phyloP scores from a whole-genome alignment of 1,140 invertebrate genomes.

The Metopolophium dirhodum region DNA sequence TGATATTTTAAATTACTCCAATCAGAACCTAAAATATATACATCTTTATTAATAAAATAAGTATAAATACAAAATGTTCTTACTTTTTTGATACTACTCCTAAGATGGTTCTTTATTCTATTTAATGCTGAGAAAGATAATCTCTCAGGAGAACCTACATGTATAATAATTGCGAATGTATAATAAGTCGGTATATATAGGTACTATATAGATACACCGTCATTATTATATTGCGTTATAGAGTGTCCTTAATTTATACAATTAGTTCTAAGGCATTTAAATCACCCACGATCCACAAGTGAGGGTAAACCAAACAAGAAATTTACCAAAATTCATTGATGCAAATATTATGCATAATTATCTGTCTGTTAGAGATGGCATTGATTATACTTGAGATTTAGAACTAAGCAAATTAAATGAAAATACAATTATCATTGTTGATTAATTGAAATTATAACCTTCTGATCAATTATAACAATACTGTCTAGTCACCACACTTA shows the following conservation, averaged over 20 bases:
- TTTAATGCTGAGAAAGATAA: neutral
- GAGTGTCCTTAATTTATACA: neutral
- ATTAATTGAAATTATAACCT: neutral
- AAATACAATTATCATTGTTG: neutral
- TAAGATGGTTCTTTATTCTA: neutral
- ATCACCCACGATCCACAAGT: neutral
- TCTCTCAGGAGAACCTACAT: neutral
- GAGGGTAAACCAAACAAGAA: neutral
- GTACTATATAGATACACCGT: neutral
- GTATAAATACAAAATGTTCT: neutral
- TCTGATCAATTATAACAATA: neutral
- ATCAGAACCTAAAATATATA: no score
- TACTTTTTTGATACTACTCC: neutral
- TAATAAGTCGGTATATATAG: neutral
- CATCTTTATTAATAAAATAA: neutral
- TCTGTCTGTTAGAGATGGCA: neutral
- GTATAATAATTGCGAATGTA: neutral
- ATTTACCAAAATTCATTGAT: neutral
- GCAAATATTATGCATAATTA: neutral
- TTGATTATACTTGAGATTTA: neutral
- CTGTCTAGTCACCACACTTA: neutral
- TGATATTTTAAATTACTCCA: no score
- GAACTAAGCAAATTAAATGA: neutral
- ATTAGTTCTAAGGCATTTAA: constrained; percentile 9
- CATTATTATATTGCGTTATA: neutral